Percentiles rank a stretch among this genome's conserved stretches.
Conservation (phyloP, 2,888 invertebrate species). For the Luperina nickerlii region DNA sequence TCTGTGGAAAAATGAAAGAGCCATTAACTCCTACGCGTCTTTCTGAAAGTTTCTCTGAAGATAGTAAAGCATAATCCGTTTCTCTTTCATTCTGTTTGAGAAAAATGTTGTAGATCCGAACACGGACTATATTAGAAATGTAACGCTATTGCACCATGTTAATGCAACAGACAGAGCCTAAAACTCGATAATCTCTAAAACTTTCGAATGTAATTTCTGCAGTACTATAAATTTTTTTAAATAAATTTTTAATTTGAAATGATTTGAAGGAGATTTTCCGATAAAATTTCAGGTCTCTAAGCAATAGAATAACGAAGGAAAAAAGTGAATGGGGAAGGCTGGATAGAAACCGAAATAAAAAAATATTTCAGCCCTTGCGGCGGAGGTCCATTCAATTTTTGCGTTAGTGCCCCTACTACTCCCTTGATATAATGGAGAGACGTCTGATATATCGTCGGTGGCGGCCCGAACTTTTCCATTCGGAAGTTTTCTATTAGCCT, state of each 20-base stretch:
- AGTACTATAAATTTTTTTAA: background rate
- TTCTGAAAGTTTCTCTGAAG: slow-evolving; percentile 44
- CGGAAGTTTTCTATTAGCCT: slow-evolving; percentile 77
- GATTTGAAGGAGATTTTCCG: background rate
- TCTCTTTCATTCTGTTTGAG: slow-evolving; percentile 41
- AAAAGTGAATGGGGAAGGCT: background rate
- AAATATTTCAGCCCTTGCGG: background rate
- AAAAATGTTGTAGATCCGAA: slow-evolving; percentile 38
- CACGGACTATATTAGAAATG: slow-evolving; percentile 28
- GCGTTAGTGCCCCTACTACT: background rate
- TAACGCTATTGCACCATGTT: background rate
- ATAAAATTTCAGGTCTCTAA: background rate
- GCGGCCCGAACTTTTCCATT: slow-evolving; percentile 78
- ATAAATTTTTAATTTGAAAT: background rate
- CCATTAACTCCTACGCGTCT: slow-evolving; percentile 46
- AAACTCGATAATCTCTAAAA: no score
- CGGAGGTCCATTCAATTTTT: background rate
- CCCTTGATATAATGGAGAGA: slow-evolving; percentile 77
- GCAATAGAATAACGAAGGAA: background rate
- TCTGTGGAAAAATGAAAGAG: slow-evolving; percentile 42
- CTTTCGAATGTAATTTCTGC: background rate
- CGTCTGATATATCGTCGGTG: slow-evolving; percentile 67
- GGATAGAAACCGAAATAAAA: background rate
- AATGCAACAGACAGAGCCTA: background rate
- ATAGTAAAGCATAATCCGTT: slow-evolving; percentile 43